Conservation (phyloP, 2,888 invertebrate species). For the Drosophila peninsularis region DNA sequence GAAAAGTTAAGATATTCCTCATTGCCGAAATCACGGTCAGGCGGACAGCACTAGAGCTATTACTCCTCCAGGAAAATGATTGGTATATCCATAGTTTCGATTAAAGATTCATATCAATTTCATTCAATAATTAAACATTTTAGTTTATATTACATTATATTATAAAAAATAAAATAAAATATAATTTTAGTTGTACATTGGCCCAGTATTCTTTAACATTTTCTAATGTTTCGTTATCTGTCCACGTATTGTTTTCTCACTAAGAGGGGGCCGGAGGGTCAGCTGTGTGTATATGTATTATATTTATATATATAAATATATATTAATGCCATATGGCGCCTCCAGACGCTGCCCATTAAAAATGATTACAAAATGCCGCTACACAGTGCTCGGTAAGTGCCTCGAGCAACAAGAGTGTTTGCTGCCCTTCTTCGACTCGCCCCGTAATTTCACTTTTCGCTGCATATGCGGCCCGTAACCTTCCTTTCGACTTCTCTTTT, state of each 20-base stretch:
- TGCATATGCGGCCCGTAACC: conserved; percentile 67
- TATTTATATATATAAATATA: conserved; percentile 26
- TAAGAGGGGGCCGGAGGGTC: not conserved
- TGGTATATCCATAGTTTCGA: no score
- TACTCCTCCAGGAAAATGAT: no score
- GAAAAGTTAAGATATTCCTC: no score
- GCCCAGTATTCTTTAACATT: conserved; percentile 22
- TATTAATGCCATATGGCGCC: conserved; percentile 52
- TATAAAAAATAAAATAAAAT: no score
- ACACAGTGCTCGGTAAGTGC: conserved; percentile 26
- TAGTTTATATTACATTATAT: no score
- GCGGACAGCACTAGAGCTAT: no score
- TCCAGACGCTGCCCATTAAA: conserved; percentile 66
- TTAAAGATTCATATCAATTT: no score
- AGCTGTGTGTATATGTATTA: conserved; percentile 2
- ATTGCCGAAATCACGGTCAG: no score
- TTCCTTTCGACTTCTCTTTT: conserved; percentile 11
- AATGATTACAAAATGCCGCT: conserved; percentile 68
- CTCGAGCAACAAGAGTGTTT: conserved; percentile 32
- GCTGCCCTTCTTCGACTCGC: not conserved
- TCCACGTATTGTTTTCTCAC: not conserved
- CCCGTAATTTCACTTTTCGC: conserved; percentile 72
- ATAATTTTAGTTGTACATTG: not conserved
- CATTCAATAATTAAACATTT: no score
- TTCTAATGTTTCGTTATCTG: conserved; percentile 28